A percentile compares a stretch with the other conserved stretches of the same genome.
phyloP scores from a whole-genome alignment of 2,888 invertebrate genomes.

The Nemurella pictetii region DNA sequence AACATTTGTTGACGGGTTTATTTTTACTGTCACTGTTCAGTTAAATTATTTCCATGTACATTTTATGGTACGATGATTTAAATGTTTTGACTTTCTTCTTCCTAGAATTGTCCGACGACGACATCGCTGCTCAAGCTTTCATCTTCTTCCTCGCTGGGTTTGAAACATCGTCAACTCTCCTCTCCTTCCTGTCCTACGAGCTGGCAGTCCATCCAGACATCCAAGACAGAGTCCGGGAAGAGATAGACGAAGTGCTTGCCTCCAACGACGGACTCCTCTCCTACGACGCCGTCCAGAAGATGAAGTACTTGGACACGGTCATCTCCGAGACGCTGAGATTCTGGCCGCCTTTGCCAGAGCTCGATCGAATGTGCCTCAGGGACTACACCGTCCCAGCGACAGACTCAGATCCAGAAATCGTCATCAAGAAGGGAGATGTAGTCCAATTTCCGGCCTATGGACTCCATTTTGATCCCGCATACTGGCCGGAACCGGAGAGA shows the following conservation, averaged over 20 bases:
- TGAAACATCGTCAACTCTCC: slow-evolving; percentile 46
- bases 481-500: slow-evolving; percentile 57
- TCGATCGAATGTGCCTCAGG: slow-evolving; percentile 36
- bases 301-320: slow-evolving; percentile 66
- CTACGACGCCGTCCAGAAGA: slow-evolving; percentile 49
- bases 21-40: too few species aligned
- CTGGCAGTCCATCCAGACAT: slow-evolving; percentile 45
- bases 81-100: too few species aligned
- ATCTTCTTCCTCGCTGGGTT: slow-evolving; percentile 47
- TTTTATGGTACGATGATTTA: too few species aligned
- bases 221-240: slow-evolving; percentile 44
- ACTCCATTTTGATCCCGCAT: slow-evolving; percentile 57
- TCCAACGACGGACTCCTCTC: slow-evolving; percentile 42
- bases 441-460: slow-evolving; percentile 53
- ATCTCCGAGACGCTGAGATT: slow-evolving; percentile 42
- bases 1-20: too few species aligned
- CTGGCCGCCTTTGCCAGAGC: slow-evolving; percentile 32
- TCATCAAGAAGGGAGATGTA: slow-evolving; percentile 51
- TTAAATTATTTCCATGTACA: background rate
- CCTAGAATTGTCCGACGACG: slow-evolving; percentile 36
- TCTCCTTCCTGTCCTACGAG: slow-evolving; percentile 44
- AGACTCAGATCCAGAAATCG: slow-evolving; percentile 48
- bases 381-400: slow-evolving; percentile 44
- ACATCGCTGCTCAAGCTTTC: slow-evolving; percentile 42
- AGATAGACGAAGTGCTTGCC: slow-evolving; percentile 43